phyloP scores from a whole-genome alignment of 2,888 invertebrate genomes.

The Eledone cirrhosa region DNA sequence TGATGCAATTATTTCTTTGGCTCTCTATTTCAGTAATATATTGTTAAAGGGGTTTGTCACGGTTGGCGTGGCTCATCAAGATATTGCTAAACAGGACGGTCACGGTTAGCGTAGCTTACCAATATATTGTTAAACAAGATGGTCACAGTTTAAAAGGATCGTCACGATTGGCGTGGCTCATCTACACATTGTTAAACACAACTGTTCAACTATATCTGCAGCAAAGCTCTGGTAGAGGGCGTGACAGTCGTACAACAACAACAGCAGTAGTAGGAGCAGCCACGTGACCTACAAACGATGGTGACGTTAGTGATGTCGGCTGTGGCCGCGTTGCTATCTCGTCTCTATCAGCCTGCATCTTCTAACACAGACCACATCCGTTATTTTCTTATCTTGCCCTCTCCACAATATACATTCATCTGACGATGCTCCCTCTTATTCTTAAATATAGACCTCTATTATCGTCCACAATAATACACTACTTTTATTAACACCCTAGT shows the following conservation, averaged over 20 bases:
- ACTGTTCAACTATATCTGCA: too few species aligned
- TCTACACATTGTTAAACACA: too few species aligned
- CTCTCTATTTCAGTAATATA: too few species aligned
- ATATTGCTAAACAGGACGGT: too few species aligned
- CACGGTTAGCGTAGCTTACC: too few species aligned
- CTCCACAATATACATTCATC: neutral
- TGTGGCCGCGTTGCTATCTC: constrained; percentile 10
- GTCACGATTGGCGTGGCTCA: too few species aligned
- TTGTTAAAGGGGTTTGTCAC: too few species aligned
- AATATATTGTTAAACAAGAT: too few species aligned
- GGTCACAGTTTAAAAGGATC: too few species aligned
- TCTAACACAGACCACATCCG: neutral
- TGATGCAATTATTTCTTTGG: too few species aligned
- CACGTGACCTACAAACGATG: neutral
- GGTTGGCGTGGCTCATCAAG: too few species aligned
- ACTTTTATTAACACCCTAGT: neutral
- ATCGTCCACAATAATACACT: neutral
- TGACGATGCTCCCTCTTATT: too few species aligned
- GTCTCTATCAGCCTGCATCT: neutral
- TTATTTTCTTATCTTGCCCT: neutral
- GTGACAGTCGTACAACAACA: neutral
- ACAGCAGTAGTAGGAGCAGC: neutral
- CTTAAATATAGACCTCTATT: neutral
- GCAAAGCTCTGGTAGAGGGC: constrained; percentile 7
- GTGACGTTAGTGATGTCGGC: constrained; percentile 13